A percentile compares a stretch with the other conserved stretches of the same genome.
Evolutionary conservation across 2,113 vertebrate genomes (phyloP).

Genomic region (Oreotrochilus melanogaster): DNA sequence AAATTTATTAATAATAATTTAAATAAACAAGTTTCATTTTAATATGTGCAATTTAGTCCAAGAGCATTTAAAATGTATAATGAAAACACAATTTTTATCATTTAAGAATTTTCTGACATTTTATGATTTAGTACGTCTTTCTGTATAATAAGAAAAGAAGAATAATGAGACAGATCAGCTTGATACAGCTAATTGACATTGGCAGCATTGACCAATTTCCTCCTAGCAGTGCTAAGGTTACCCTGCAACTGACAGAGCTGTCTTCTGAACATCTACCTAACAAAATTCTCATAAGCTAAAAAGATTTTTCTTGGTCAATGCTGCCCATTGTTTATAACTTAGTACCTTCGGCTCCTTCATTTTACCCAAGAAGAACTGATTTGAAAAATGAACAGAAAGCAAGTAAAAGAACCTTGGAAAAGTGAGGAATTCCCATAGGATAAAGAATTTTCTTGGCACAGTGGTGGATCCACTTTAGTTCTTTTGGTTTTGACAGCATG

Average conservation of each 20-base stretch:
- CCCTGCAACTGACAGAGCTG: not conserved
- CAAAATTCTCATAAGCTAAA: not conserved
- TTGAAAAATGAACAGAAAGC: not conserved
- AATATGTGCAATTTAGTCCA: not conserved
- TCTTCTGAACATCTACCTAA: not conserved
- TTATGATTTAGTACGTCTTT: not conserved
- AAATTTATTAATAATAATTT: not conserved
- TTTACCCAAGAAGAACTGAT: not conserved
- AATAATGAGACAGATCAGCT: not conserved
- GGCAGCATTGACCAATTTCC: not conserved
- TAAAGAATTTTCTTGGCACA: not conserved
- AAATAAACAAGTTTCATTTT: not conserved
- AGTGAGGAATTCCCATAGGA: not conserved
- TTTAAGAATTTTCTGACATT: not conserved
- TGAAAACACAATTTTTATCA: fast-evolving
- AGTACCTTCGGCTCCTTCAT: not conserved
- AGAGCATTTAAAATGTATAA: not conserved
- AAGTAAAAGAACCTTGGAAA: not conserved
- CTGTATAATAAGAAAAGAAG: not conserved
- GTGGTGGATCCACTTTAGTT: not conserved
- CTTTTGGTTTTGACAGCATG: not conserved
- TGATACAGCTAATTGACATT: not conserved
- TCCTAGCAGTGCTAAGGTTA: not conserved
- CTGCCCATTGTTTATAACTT: not conserved
- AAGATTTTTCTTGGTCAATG: not conserved